Evolutionary conservation across 2,888 invertebrate genomes (phyloP).

Genomic region (Thera obeliscata): DNA sequence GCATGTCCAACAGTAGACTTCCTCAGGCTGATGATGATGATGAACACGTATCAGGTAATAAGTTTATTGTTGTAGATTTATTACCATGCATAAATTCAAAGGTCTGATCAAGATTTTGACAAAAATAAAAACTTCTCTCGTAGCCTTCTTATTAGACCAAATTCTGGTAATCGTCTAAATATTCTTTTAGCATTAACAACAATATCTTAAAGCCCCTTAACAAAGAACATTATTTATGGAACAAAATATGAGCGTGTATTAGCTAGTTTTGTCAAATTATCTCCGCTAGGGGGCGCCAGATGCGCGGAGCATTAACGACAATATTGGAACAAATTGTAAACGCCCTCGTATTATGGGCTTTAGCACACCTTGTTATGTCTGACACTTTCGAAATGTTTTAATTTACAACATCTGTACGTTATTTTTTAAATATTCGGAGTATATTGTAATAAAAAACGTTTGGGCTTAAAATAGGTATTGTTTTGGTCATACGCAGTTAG

Average conservation of each 20-base stretch:
- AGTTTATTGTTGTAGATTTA: too few species aligned
- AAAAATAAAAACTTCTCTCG: too few species aligned
- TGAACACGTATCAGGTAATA: too few species aligned
- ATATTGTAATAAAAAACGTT: too few species aligned
- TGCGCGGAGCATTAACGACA: constrained; percentile 64
- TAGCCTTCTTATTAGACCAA: too few species aligned
- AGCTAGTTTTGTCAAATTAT: constrained; percentile 64
- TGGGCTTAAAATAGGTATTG: too few species aligned
- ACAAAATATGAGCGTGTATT: constrained; percentile 59
- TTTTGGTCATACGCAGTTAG: too few species aligned
- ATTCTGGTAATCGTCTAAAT: too few species aligned
- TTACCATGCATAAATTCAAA: too few species aligned
- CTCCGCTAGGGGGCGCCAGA: constrained; percentile 59
- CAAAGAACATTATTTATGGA: constrained; percentile 56
- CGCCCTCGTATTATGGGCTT: constrained; percentile 45
- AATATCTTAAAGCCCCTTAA: constrained; percentile 48
- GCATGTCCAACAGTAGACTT: too few species aligned
- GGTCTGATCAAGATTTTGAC: too few species aligned
- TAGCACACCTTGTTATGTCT: constrained; percentile 33
- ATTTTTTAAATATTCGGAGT: not conserved
- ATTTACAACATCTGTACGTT: constrained; percentile 21
- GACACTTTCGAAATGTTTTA: constrained; percentile 15
- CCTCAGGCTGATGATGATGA: too few species aligned
- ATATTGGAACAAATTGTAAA: constrained; percentile 54
- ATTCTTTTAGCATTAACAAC: not conserved